These are phyloP conservation scores for Papilio elwesi DNA, from an alignment of 2,888 invertebrate species.

Conservation along the genomic window DNA sequence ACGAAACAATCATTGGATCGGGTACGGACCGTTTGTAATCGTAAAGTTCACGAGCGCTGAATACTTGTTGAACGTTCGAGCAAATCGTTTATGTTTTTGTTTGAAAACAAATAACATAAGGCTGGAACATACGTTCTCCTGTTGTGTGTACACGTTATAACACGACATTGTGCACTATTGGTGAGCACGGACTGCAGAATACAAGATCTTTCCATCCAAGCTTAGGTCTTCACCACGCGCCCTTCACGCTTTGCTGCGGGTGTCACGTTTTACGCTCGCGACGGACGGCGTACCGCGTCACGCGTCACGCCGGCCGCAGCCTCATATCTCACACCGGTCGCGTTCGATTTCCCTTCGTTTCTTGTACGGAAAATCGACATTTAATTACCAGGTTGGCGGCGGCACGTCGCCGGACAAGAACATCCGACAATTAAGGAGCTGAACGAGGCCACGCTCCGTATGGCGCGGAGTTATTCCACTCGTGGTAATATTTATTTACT, in stretches of 20 bases:
- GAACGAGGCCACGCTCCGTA: conserved; percentile 22
- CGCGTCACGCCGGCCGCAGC: conserved; percentile 19
- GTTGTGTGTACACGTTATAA: neutral
- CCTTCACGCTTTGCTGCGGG: conserved; percentile 7
- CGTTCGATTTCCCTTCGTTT: conserved; percentile 33
- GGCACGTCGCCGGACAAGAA: conserved; percentile 19
- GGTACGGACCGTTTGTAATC: conserved; percentile 7
- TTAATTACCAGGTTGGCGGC: conserved; percentile 25
- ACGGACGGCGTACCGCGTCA: conserved; percentile 9
- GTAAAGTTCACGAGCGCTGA: conserved; percentile 23
- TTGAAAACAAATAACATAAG: neutral
- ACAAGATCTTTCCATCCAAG: no score
- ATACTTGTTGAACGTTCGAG: conserved; percentile 3
- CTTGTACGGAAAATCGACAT: conserved; percentile 35
- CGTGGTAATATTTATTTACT: conserved; percentile 1
- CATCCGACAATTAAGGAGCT: conserved; percentile 22
- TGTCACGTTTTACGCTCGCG: neutral
- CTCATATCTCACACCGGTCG: neutral
- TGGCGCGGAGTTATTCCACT: conserved; percentile 6
- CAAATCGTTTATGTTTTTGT: neutral
- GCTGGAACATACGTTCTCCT: neutral
- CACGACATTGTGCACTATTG: no score
- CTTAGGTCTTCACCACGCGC: neutral
- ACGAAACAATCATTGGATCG: neutral
- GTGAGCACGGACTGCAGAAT: no score